Evolutionary conservation across 2,888 invertebrate species (phyloP).

Genomic region (Oscheius sp.): DNA sequence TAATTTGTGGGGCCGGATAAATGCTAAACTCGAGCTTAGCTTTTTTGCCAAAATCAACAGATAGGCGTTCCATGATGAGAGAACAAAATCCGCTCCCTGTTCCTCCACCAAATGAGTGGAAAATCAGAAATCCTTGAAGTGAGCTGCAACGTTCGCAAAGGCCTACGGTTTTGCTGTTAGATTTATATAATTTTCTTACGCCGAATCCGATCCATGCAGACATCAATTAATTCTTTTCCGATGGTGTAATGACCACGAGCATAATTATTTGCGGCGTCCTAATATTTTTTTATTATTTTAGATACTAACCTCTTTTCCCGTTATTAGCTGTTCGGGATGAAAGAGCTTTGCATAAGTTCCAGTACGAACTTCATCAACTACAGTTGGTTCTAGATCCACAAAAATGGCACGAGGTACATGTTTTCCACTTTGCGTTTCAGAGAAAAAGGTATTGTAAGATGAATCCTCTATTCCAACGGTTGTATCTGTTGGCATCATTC

Average conservation of each 20-base stretch:
- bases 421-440: constrained; percentile 91
- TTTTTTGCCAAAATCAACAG: constrained; percentile 76
- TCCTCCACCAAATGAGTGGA: constrained; percentile 76
- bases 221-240: constrained; percentile 77
- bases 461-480: constrained; percentile 77
- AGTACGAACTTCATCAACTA: constrained; percentile 77
- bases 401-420: constrained; percentile 94
- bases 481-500: constrained; percentile 63
- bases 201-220: constrained; percentile 72
- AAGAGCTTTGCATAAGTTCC: constrained; percentile 86
- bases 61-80: constrained; percentile 82
- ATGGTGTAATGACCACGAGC: constrained; percentile 80
- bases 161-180: no score
- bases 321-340: constrained; percentile 88
- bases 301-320: constrained; percentile 73
- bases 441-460: constrained; percentile 84
- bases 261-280: constrained; percentile 74
- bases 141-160: not conserved
- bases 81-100: constrained; percentile 88
- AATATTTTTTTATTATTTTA: no score
- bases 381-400: constrained; percentile 94
- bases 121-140: constrained; percentile 82
- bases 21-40: constrained; percentile 83
- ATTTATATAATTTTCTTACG: constrained; percentile 37
- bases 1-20: constrained; percentile 85